Evolutionary conservation across 2,888 invertebrate species (phyloP), one percentile per base, ranked within the genome.

Genomic region (Oxytorus armatus): DNA sequence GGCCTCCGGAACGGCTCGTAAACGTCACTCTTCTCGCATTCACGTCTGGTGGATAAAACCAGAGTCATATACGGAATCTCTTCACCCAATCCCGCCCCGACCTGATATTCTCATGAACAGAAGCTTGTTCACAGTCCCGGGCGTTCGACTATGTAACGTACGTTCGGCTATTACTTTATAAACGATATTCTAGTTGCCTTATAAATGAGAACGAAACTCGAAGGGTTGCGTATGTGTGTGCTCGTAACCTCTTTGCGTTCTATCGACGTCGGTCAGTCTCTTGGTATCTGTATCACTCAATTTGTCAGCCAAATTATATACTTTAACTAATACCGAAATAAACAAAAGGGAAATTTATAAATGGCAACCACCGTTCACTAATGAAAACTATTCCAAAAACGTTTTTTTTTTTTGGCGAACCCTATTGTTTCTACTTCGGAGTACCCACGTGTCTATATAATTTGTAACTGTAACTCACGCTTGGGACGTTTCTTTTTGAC

Each of bases 131-230:
- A n/a, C n/a, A 10, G 53, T 59, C 21, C 25, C 55, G 63, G 23
- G 49, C 21, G 77, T 78, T 59, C 76, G 77, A 11, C 18, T 18
- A 53, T 68, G 25, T 44, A 55, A 55, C 33, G 70, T 55, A 55
- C 16, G 59, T 81, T 77, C 79, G 83, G 85, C 87, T 86, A 86
- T 86, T 86, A 83, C 83, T 85, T 82, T 81, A 85, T 84, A 82
- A 85, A 86, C 83, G 85, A 85, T 84, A 53, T 73, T 73, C 65
- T 65, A 82, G 84, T 85, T 82, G 79, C 73, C 57, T 70, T 79
- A 82, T 78, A 82, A 84, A 85, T 66, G 83, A 78, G 73, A 82
- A 84, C 70, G 82, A 72, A 76, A 61, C 55, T 49, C 44, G 7
- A 44, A 36, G 42, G 49, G 42, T 42, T 55, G 42, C 75, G 69